phyloP scores from a whole-genome alignment of 1,140 invertebrate species.

The Tachypleus tridentatus region DNA sequence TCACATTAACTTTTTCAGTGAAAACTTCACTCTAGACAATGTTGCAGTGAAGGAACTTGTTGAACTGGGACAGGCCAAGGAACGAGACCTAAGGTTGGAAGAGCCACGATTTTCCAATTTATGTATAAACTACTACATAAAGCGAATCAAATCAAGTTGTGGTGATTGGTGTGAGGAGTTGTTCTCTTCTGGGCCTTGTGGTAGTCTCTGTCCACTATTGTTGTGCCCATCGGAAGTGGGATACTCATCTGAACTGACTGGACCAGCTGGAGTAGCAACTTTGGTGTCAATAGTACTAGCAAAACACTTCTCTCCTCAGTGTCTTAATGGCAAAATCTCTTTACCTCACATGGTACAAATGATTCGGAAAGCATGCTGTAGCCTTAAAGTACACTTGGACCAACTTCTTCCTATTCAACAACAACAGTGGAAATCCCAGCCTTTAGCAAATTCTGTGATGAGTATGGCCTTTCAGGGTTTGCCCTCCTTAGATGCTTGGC shows the following conservation, averaged over 20 bases:
- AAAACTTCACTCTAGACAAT: constrained; percentile 1
- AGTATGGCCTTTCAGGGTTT: too few relatives aligned
- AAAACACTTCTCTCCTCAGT: background rate
- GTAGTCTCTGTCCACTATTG: constrained; percentile 14
- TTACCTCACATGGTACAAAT: background rate
- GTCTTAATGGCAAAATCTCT: background rate
- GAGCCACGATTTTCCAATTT: constrained; percentile 3
- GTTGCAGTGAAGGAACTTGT: constrained; percentile 1
- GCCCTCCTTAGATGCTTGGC: too few relatives aligned
- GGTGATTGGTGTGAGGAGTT: background rate
- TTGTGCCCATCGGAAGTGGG: constrained; percentile 4
- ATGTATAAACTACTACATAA: too few relatives aligned
- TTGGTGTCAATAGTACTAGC: constrained; percentile 5
- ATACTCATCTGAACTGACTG: constrained; percentile 3
- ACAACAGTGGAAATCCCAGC: too few relatives aligned
- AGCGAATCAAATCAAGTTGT: too few relatives aligned
- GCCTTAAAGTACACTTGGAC: too few relatives aligned
- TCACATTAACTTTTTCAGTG: background rate
- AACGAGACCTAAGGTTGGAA: constrained; percentile 9
- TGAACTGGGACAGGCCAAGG: constrained; percentile 8
- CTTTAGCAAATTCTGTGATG: too few relatives aligned
- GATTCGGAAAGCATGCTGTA: background rate
- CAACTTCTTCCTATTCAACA: too few relatives aligned
- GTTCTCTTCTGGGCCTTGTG: constrained; percentile 6
- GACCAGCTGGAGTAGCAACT: constrained; percentile 1